Percentiles rank a stretch among this genome's conserved stretches.
phyloP scores from a whole-genome alignment of 1,140 invertebrate genomes.

The Anoplolepis gracilipes region DNA sequence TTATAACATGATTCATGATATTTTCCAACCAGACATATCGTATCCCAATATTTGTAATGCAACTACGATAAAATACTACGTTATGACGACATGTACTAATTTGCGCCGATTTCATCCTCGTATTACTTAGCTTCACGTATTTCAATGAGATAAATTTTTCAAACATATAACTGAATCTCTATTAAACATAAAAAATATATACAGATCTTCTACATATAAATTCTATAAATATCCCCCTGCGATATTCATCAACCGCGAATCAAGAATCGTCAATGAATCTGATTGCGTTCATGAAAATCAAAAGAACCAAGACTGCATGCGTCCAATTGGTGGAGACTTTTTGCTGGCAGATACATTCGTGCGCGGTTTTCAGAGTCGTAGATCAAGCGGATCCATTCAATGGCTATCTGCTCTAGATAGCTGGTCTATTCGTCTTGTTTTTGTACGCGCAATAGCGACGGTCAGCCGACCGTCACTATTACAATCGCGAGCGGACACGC shows the following conservation, averaged over 20 bases:
- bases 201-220: too few relatives aligned
- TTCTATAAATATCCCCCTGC: background rate
- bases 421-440: conserved; percentile 80
- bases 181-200: conserved; percentile 2
- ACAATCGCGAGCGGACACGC: conserved; percentile 68
- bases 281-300: conserved; percentile 57
- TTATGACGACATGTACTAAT: background rate
- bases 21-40: background rate
- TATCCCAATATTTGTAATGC: conserved; percentile 12
- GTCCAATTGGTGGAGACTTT: conserved; percentile 66
- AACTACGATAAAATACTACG: background rate
- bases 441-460: conserved; percentile 68
- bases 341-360: conserved; percentile 63
- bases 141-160: background rate
- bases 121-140: background rate
- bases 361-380: conserved; percentile 60
- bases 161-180: background rate
- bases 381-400: conserved; percentile 75
- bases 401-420: conserved; percentile 79
- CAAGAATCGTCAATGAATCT: background rate
- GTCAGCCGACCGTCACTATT: conserved; percentile 64
- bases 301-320: conserved; percentile 47
- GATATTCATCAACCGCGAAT: background rate
- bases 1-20: conserved; percentile 2
- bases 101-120: too few relatives aligned